Conservation (phyloP, 2,797 vertebrate species). For the Dryobates pubescens region DNA sequence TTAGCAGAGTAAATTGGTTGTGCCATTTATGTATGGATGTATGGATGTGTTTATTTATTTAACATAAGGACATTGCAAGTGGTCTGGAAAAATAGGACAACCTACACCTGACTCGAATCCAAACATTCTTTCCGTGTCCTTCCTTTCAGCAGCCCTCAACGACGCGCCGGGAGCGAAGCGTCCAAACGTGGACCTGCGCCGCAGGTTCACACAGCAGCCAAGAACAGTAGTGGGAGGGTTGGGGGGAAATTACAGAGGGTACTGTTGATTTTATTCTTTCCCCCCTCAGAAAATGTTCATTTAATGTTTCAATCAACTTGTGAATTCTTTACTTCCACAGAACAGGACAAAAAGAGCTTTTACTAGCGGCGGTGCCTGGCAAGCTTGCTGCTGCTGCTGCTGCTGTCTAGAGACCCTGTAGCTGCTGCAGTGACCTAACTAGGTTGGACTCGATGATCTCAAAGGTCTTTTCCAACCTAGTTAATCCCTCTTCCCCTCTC, state of each 20-base stretch:
- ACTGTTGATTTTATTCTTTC: neutral
- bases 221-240: neutral
- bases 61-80: neutral
- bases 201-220: neutral
- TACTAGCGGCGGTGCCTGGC: neutral
- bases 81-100: neutral
- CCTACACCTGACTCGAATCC: neutral
- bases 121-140: neutral
- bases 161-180: neutral
- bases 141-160: neutral
- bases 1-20: neutral
- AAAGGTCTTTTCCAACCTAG: too few species aligned
- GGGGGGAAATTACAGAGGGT: too few species aligned
- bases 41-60: neutral
- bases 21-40: neutral
- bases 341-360: neutral
- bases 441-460: too few species aligned
- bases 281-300: neutral
- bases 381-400: neutral
- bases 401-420: neutral
- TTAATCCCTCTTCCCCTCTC: too few species aligned
- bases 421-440: conserved; percentile 6
- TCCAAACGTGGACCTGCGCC: neutral
- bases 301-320: neutral
- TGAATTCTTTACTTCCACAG: neutral